Evolutionary conservation across 1,140 invertebrate genomes (phyloP).

Genomic region (silkworm (Bombyx mori)): DNA sequence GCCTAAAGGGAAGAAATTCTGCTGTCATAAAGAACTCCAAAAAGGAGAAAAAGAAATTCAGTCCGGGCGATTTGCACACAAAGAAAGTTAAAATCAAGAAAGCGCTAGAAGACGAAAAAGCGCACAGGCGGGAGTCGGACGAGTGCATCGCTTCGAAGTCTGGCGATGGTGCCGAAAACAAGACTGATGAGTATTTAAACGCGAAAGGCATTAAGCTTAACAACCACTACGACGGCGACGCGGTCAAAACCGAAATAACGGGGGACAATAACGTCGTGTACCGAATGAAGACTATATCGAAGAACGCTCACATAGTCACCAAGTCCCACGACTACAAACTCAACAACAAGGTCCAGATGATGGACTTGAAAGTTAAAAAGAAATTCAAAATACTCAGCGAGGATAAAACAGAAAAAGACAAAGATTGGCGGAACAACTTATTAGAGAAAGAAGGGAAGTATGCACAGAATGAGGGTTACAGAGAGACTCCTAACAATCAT

Average conservation of each 20-base stretch:
- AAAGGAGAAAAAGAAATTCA: constrained; percentile 79
- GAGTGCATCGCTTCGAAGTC: constrained; percentile 47
- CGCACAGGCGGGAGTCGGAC: constrained; percentile 52
- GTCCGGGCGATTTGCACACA: constrained; percentile 62
- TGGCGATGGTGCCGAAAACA: constrained; percentile 46
- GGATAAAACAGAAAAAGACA: constrained; percentile 45
- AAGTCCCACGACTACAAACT: constrained; percentile 61
- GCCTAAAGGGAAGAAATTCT: constrained; percentile 86
- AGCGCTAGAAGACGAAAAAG: constrained; percentile 59
- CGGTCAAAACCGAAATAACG: constrained; percentile 44
- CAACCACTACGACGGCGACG: constrained; percentile 46
- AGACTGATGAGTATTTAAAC: constrained; percentile 62
- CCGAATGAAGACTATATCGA: constrained; percentile 64
- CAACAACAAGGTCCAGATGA: constrained; percentile 46
- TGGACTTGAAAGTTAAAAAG: constrained; percentile 59
- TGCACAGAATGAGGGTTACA: constrained; percentile 65
- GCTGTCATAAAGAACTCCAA: constrained; percentile 89
- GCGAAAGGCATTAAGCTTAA: constrained; percentile 56
- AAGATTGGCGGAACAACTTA: constrained; percentile 54
- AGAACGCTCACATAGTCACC: constrained; percentile 65
- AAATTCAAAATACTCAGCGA: constrained; percentile 51
- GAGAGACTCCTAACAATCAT: constrained; percentile 59
- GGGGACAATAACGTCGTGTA: constrained; percentile 58
- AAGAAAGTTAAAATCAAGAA: constrained; percentile 69
- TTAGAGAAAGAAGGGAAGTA: constrained; percentile 65